These are phyloP conservation scores for Porites divaricata DNA, from an alignment of 92 coral and sea anemone genomes.

Conservation along the genomic window DNA sequence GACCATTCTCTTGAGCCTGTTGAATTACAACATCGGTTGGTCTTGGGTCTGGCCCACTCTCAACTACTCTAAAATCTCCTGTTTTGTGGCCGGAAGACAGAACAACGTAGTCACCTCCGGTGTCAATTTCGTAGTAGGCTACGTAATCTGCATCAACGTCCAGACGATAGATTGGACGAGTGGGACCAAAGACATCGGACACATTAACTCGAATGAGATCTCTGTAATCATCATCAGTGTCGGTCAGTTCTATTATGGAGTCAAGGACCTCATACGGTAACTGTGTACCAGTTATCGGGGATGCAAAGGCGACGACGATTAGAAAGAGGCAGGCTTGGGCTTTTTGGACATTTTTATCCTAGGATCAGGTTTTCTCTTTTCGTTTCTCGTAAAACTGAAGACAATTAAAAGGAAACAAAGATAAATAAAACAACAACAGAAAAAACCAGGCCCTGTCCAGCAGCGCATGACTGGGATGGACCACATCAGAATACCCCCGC, in stretches of 20 bases:
- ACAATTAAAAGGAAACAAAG: too few species aligned
- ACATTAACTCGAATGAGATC: slow-evolving; percentile 14
- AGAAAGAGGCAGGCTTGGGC: not conserved
- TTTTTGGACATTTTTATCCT: not conserved
- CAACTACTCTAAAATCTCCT: slow-evolving; percentile 52
- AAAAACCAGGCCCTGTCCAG: too few species aligned
- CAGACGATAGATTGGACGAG: slow-evolving; percentile 58
- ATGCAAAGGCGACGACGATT: not conserved
- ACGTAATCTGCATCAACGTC: slow-evolving; percentile 59
- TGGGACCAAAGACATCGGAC: slow-evolving; percentile 29
- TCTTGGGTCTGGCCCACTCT: slow-evolving; percentile 44
- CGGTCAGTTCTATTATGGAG: not conserved
- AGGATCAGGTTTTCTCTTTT: too few species aligned
- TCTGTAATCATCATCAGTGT: slow-evolving; percentile 2
- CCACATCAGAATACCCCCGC: too few species aligned
- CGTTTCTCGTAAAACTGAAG: too few species aligned
- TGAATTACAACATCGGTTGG: slow-evolving; percentile 46
- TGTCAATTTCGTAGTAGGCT: slow-evolving; percentile 65
- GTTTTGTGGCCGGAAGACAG: slow-evolving; percentile 57
- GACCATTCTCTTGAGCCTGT: slow-evolving; percentile 51
- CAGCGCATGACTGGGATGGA: too few species aligned
- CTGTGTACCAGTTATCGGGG: not conserved
- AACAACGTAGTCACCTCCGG: slow-evolving; percentile 28
- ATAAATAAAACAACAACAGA: too few species aligned
- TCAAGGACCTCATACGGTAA: slow-evolving; percentile 1